A percentile compares a stretch with the other conserved stretches of the same genome.
Conservation (phyloP, 2,797 vertebrate genomes). For the Neosilurus hyrtlii region DNA sequence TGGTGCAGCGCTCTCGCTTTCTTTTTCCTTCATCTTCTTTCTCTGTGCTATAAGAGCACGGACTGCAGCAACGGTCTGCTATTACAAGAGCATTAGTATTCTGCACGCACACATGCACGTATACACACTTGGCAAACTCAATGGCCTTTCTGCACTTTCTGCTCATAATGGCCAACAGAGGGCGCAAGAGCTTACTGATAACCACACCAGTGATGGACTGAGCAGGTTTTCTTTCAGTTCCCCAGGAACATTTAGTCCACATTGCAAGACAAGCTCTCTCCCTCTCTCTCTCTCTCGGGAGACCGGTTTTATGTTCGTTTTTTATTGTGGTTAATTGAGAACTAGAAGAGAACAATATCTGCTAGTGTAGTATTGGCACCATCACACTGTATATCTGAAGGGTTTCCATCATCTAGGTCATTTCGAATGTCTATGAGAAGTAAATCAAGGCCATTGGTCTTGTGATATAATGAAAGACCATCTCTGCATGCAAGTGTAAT, state of each 20-base stretch:
- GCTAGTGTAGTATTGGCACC: neutral
- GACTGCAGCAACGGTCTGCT: conserved; percentile 49
- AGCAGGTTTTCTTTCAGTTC: conserved; percentile 1
- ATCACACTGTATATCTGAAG: neutral
- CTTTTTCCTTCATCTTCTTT: conserved; percentile 14
- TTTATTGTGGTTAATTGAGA: neutral
- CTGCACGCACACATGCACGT: conserved; percentile 38
- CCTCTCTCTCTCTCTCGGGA: neutral
- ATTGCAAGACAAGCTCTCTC: neutral
- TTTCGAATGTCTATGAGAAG: neutral
- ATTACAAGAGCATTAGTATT: conserved; percentile 52
- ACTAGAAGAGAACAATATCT: neutral
- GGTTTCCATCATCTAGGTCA: neutral
- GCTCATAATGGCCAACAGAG: conserved; percentile 50
- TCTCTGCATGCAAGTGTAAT: neutral
- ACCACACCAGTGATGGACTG: neutral
- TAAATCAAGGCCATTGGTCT: neutral
- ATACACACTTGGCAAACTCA: conserved; percentile 30
- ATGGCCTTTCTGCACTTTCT: conserved; percentile 24
- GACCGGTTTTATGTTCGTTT: neutral
- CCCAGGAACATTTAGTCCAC: conserved; percentile 25
- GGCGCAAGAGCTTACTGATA: conserved; percentile 43
- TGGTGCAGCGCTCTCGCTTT: neutral
- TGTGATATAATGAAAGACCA: neutral
- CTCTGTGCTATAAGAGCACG: conserved; percentile 21